phyloP scores from a whole-genome alignment of 2,113 vertebrate species.

The Psilopsiagon aymara region DNA sequence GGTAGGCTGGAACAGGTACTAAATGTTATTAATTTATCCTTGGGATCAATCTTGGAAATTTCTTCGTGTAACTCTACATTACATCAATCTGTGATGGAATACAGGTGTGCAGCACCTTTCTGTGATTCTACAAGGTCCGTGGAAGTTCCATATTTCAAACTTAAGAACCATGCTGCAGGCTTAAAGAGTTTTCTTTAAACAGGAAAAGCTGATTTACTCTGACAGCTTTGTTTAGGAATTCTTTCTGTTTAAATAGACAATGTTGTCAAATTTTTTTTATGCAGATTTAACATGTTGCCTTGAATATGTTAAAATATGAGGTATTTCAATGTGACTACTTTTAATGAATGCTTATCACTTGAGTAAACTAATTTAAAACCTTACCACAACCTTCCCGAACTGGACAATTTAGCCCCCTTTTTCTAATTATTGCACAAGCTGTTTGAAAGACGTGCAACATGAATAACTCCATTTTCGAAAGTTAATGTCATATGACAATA shows the following conservation, averaged over 20 bases:
- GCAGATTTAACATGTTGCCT: neutral
- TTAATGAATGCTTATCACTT: neutral
- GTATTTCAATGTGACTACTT: neutral
- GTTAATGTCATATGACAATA: neutral
- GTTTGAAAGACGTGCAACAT: neutral
- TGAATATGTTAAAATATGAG: neutral
- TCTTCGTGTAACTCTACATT: neutral
- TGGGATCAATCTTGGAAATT: neutral
- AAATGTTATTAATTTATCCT: neutral
- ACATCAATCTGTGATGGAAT: fast-evolving
- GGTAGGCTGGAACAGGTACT: neutral
- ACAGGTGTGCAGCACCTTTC: neutral
- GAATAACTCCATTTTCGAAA: neutral
- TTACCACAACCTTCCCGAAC: neutral
- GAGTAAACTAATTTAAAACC: neutral
- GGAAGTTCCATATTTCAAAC: neutral
- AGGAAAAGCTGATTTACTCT: neutral
- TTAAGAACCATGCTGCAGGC: neutral
- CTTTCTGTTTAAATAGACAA: neutral
- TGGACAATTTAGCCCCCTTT: neutral
- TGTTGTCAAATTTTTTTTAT: neutral
- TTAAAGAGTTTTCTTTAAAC: neutral
- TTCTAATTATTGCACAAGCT: neutral
- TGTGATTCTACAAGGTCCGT: neutral
- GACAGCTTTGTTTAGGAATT: neutral